Conservation (phyloP, 2,797 vertebrate species). For the Astyanax mexicanus region DNA sequence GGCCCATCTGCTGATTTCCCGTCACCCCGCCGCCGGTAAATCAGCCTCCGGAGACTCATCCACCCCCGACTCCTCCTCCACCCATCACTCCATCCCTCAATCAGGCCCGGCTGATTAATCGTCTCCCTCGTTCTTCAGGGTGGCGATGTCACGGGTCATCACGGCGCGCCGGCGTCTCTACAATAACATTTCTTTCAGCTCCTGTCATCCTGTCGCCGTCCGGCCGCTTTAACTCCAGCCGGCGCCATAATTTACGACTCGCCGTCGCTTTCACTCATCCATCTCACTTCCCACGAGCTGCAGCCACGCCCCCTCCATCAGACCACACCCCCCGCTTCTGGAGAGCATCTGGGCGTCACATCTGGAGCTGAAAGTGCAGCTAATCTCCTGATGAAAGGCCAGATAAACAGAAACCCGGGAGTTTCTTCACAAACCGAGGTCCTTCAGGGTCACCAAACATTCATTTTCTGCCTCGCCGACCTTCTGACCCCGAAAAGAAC, state of each 20-base stretch:
- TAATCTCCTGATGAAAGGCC: not conserved
- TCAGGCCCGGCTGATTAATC: conserved; percentile 76
- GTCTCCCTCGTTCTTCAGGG: conserved; percentile 63
- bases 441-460: too few relatives aligned
- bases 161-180: conserved; percentile 65
- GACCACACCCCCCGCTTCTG: not conserved
- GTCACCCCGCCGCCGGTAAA: conserved; percentile 53
- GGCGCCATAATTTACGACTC: conserved; percentile 22
- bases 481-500: too few relatives aligned
- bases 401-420: too few relatives aligned
- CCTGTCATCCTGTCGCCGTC: conserved; percentile 67
- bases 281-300: not conserved
- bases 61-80: not conserved
- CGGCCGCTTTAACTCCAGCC: conserved; percentile 37
- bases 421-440: too few relatives aligned
- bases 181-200: conserved; percentile 74
- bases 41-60: conserved; percentile 27
- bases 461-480: too few relatives aligned
- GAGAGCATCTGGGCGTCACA: not conserved
- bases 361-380: not conserved
- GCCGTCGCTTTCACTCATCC: not conserved
- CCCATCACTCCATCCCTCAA: conserved; percentile 62
- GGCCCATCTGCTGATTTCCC: conserved; percentile 51
- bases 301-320: not conserved
- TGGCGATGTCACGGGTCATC: conserved; percentile 63